Conservation (phyloP, 2,113 vertebrate genomes). For the Malurus elegans region DNA sequence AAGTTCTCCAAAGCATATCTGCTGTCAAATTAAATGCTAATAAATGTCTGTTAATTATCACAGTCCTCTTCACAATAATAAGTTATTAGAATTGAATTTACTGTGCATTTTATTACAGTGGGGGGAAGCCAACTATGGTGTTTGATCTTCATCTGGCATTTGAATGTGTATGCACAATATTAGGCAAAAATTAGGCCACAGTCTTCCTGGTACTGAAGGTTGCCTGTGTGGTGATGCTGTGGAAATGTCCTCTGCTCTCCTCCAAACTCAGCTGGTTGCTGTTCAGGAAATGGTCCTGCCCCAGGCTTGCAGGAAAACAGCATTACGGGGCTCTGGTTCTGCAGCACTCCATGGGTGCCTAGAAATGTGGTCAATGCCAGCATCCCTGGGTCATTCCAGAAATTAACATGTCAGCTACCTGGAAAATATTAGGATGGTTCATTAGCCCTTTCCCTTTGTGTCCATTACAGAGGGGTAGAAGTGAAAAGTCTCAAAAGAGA, state of each 20-base stretch:
- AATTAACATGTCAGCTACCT: neutral
- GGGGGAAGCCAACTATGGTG: neutral
- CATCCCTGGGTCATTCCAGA: neutral
- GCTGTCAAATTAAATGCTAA: conserved; percentile 47
- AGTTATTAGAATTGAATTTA: conserved; percentile 17
- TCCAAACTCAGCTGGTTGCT: neutral
- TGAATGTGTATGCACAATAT: neutral
- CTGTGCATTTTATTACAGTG: neutral
- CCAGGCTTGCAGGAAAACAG: neutral
- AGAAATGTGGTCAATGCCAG: neutral
- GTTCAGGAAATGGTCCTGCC: accelerated
- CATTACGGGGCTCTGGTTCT: accelerated
- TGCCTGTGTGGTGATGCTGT: neutral
- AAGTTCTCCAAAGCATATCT: conserved; percentile 43
- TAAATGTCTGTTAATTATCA: conserved; percentile 45
- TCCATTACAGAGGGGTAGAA: neutral
- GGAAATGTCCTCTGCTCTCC: neutral
- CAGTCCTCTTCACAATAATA: neutral
- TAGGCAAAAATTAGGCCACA: neutral
- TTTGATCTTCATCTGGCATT: neutral
- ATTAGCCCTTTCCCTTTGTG: neutral
- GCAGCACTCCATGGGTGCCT: accelerated
- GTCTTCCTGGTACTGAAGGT: neutral
- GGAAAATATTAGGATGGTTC: neutral
- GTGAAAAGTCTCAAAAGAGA: neutral